Evolutionary conservation across 2,113 vertebrate genomes (phyloP), one percentile per base, ranked within the genome.

Genomic region (Sphaerodactylus townsendi): DNA sequence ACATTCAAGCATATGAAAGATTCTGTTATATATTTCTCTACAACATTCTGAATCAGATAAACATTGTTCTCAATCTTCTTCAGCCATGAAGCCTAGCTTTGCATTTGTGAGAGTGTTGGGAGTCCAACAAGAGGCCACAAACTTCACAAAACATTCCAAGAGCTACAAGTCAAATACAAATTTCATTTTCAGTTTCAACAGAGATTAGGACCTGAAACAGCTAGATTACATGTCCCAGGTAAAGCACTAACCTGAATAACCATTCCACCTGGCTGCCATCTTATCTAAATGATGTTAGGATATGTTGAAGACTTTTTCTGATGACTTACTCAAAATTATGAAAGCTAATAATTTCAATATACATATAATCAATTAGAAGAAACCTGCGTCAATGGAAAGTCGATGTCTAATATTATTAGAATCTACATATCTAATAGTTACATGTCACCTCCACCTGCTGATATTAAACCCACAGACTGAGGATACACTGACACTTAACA

Each of bases 301-400:
- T 15, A 33, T 64, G 23, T 19, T 33, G n/a, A 11, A 79, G 69
- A 76, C 3, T 13, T 64, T 88, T 46, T 41, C n/a, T 0, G 0
- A 0, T 77, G 64, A 48, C 25, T 25, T 87, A 70, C 30, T 7
- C 0, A 5, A 78, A 80, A 62, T 35, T 82, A 2, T 44, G 68
- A 48, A 84, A 44, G 8, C 0, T 19, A 8, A 62, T 53, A 13
- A 0, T 23, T 13, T 59, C n/a, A 81, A 33, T 1, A 73, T 81
- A 85, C 86, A 41, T 17, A 0, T 35, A 73, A 21, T 2, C 4
- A 80, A 90, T 23, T 48, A 65, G 9, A 28, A 69, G 71, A 68
- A 90, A 90, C 11, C 21, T 50, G 84, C n/a, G 13, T 21, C 86
- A 73, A 41, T 41, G 70, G 87, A 81, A 89, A 86, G 72, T 56